Evolutionary conservation across 2,797 vertebrate species (phyloP).

Genomic region (Parambassis ranga): DNA sequence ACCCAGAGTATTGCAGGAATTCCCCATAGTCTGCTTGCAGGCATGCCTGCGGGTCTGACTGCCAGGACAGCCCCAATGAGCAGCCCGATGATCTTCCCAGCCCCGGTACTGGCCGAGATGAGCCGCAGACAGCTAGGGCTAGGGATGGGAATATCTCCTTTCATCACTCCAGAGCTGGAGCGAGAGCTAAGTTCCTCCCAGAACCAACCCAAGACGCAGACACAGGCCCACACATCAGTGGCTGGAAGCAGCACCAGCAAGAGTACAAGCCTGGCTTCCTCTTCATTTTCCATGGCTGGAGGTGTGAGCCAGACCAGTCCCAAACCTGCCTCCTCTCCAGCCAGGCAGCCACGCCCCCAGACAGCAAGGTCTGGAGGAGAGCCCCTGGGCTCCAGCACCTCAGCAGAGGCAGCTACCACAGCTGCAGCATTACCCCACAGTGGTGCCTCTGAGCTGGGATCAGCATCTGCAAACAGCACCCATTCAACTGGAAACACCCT

Average conservation of each 20-base stretch:
- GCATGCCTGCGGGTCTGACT: conserved; percentile 81
- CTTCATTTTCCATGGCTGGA: conserved; percentile 63
- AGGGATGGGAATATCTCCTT: conserved; percentile 74
- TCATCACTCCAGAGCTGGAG: conserved; percentile 84
- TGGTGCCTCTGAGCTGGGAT: conserved; percentile 72
- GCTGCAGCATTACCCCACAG: conserved; percentile 72
- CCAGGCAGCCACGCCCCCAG: conserved; percentile 67
- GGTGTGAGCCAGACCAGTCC: conserved; percentile 75
- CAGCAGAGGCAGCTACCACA: conserved; percentile 67
- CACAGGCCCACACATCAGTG: conserved; percentile 44
- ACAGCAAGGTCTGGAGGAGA: conserved; percentile 65
- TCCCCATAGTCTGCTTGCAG: conserved; percentile 79
- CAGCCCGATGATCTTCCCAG: conserved; percentile 78
- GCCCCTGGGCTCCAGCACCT: conserved; percentile 66
- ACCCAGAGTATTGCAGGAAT: conserved; percentile 80
- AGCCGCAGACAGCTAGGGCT: conserved; percentile 79
- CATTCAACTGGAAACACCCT: conserved; percentile 71
- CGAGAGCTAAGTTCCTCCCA: conserved; percentile 79
- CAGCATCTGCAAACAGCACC: conserved; percentile 58
- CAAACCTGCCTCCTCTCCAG: conserved; percentile 74
- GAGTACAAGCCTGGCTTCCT: conserved; percentile 50
- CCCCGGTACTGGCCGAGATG: conserved; percentile 83
- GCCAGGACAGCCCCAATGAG: conserved; percentile 70
- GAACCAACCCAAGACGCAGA: conserved; percentile 59
- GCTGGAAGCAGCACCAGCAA: conserved; percentile 53